These are phyloP conservation scores for Cassiopea andromeda DNA, from an alignment of 30 jellyfish, hydroid and myxozoan genomes.

Conservation along the genomic window DNA sequence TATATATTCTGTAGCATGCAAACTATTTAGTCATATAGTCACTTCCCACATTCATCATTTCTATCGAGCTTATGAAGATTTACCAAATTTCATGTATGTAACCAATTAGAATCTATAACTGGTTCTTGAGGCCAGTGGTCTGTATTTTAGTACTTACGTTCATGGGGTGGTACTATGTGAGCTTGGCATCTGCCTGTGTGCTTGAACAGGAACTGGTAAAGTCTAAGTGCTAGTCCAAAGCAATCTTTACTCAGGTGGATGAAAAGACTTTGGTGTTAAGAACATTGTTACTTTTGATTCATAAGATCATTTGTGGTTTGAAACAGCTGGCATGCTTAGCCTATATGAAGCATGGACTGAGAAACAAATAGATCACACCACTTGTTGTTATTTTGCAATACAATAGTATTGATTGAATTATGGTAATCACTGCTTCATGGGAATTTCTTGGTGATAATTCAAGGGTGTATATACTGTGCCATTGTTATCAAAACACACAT, in stretches of 20 bases:
- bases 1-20: too few species aligned
- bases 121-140: slow-evolving; percentile 4
- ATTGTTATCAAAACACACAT: neutral
- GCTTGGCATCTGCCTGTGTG: neutral
- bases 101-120: too few species aligned
- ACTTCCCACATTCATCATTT: too few species aligned
- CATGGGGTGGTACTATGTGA: neutral
- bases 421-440: slow-evolving; percentile 22
- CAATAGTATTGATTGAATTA: neutral
- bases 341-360: neutral
- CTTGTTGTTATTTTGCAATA: slow-evolving; percentile 23
- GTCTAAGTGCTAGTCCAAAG: neutral
- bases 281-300: neutral
- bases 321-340: slow-evolving; percentile 27
- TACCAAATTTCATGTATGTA: too few species aligned
- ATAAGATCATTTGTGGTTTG: slow-evolving; percentile 7
- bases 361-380: slow-evolving; percentile 18
- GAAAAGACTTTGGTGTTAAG: neutral
- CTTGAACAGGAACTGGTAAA: neutral
- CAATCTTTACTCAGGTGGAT: neutral
- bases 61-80: too few species aligned
- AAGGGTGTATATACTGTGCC: neutral
- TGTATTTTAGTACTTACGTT: neutral
- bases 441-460: slow-evolving; percentile 21
- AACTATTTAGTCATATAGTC: too few species aligned